A percentile compares a stretch with the other conserved stretches of the same genome.
These are phyloP conservation scores for Myiozetetes cayanensis DNA, from an alignment of 2,113 vertebrate genomes.

Conservation along the genomic window DNA sequence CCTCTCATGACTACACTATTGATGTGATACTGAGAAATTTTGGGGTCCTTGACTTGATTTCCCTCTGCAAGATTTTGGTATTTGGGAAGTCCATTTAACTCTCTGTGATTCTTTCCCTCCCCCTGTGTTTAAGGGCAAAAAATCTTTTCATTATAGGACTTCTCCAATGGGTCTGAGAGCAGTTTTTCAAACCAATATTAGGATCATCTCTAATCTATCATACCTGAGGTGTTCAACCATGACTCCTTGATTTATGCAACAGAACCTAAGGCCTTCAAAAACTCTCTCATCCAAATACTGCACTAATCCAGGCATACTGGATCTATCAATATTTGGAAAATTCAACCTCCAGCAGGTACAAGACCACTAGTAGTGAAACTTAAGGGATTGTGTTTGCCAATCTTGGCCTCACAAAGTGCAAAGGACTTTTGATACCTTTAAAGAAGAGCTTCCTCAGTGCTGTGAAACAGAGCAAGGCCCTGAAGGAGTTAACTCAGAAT, in stretches of 20 bases:
- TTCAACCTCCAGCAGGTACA: background rate
- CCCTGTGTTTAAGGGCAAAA: background rate
- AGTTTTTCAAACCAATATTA: background rate
- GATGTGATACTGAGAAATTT: background rate
- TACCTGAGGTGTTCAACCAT: rapidly evolving
- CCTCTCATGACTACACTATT: background rate
- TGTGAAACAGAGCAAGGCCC: too few species aligned
- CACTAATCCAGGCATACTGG: background rate
- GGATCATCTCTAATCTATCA: background rate
- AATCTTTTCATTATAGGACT: background rate
- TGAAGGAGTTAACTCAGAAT: too few species aligned
- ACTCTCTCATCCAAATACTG: background rate
- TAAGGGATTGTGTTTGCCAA: background rate
- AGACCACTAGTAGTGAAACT: background rate
- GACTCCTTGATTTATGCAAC: background rate
- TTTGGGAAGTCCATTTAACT: background rate
- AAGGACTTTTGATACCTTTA: background rate
- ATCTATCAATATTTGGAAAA: background rate
- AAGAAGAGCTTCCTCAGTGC: background rate
- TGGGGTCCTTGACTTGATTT: background rate
- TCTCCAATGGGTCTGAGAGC: background rate
- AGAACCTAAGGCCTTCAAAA: background rate
- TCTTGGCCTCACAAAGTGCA: background rate
- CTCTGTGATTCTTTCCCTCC: background rate
- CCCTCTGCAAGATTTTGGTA: background rate